Percentiles rank a stretch among this genome's conserved stretches.
These are phyloP conservation scores for human DNA, from an alignment of 2,113 vertebrate species.

Conservation along the genomic window GRCh38 chr15:79430001-79430500, in stretches of 20 bases:
- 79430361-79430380: too few relatives aligned
- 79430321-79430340: neutral
- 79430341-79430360: neutral
- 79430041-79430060: fast-evolving
- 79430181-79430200: neutral
- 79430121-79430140: neutral
- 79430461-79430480: neutral
- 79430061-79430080: neutral
- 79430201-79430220: neutral
- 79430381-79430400: fast-evolving
- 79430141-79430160: neutral
- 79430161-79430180: neutral
- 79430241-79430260: neutral
- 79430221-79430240: neutral
- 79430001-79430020: too few relatives aligned
- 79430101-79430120: neutral
- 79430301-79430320: neutral
- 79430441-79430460: neutral
- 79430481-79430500: neutral
- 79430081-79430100: neutral
- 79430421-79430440: fast-evolving
- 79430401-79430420: fast-evolving
- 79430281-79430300: neutral
- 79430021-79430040: neutral
- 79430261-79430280: neutral